Conservation (phyloP, 1,140 invertebrate genomes). For the Propsilocerus akamusi region DNA sequence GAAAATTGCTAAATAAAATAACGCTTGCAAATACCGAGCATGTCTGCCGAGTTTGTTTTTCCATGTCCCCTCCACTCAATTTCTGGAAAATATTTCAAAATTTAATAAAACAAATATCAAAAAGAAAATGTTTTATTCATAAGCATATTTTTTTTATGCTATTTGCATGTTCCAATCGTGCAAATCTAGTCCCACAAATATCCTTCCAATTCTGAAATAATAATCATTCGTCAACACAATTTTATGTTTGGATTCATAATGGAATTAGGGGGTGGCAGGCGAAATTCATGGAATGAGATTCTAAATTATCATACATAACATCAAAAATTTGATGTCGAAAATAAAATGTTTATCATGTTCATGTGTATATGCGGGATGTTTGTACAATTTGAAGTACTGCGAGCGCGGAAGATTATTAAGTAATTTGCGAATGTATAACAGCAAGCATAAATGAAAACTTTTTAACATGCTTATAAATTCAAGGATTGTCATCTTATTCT, state of each 20-base stretch:
- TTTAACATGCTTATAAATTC: no score
- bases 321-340: not conserved
- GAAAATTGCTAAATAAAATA: no score
- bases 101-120: no score
- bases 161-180: no score
- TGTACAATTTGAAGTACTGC: not conserved
- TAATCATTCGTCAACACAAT: not conserved
- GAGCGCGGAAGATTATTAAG: not conserved
- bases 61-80: no score
- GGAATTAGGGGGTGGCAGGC: not conserved
- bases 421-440: not conserved
- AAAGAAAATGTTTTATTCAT: no score
- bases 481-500: not conserved
- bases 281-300: not conserved
- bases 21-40: no score
- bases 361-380: not conserved
- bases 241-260: not conserved
- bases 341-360: not conserved
- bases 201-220: not conserved
- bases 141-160: no score
- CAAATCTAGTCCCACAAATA: no score
- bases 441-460: no score
- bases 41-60: no score
- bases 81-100: no score
- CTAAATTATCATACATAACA: not conserved